Evolutionary conservation across 2,797 vertebrate genomes (phyloP).

Genomic region (Anguilla megastoma): DNA sequence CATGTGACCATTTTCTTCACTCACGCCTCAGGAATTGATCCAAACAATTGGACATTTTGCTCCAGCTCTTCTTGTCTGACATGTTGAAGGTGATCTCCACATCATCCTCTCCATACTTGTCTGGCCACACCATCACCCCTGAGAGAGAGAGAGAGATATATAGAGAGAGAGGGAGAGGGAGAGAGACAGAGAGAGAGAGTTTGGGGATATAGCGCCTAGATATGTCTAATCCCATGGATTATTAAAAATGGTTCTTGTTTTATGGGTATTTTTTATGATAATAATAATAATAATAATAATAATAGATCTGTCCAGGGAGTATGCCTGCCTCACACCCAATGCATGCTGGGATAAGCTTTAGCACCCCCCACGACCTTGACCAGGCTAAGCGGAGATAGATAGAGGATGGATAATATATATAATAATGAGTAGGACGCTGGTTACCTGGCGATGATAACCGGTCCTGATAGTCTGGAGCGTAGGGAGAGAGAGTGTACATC

Average conservation of each 20-base stretch:
- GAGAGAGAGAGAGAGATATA: not conserved
- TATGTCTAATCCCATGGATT: no score
- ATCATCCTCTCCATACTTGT: slow-evolving; percentile 75
- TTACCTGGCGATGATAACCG: slow-evolving; percentile 84
- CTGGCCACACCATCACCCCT: slow-evolving; percentile 86
- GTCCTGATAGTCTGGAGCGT: slow-evolving; percentile 86
- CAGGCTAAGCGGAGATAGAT: no score
- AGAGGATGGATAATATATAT: not conserved
- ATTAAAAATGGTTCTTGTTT: no score
- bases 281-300: no score
- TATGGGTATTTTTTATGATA: no score
- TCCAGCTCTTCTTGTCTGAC: slow-evolving; percentile 73
- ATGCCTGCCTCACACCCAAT: no score
- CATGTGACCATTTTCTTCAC: slow-evolving; percentile 27
- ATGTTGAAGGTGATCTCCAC: slow-evolving; percentile 79
- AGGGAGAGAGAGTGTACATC: slow-evolving; percentile 80
- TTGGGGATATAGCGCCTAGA: not conserved
- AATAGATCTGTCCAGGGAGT: no score
- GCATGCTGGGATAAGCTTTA: no score
- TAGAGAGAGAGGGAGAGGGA: not conserved
- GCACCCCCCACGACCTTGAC: no score
- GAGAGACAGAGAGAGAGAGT: not conserved
- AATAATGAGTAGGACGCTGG: not conserved
- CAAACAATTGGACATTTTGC: slow-evolving; percentile 67
- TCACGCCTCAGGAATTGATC: slow-evolving; percentile 75